phyloP scores from a whole-genome alignment of 2,113 vertebrate species.

The Phalacrocorax pelagicus region DNA sequence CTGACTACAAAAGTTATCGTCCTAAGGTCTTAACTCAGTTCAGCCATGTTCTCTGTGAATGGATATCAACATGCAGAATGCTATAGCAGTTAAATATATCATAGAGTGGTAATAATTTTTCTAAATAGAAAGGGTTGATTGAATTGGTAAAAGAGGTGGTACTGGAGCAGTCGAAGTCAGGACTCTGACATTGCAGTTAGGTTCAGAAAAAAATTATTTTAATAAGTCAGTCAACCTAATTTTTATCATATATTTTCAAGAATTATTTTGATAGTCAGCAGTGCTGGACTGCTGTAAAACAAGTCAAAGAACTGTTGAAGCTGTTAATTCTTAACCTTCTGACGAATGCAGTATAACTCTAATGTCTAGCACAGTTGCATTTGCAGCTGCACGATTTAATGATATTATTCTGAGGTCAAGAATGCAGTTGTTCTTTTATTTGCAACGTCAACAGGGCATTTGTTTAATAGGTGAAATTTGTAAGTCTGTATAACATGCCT shows the following conservation, averaged over 20 bases:
- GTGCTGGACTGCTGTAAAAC: background rate
- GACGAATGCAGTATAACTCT: background rate
- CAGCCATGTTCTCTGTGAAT: background rate
- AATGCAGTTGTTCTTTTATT: background rate
- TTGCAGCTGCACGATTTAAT: background rate
- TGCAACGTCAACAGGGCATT: background rate
- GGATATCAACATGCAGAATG: background rate
- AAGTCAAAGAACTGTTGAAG: background rate
- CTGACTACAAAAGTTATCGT: background rate
- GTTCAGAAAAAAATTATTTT: background rate
- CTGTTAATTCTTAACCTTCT: background rate
- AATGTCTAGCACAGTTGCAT: background rate
- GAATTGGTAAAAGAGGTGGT: background rate
- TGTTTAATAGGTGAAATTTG: background rate
- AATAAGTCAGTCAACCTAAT: background rate
- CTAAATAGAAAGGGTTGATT: background rate
- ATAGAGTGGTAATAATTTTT: background rate
- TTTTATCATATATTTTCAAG: background rate
- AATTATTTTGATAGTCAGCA: background rate
- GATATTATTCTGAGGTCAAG: background rate
- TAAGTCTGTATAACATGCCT: background rate
- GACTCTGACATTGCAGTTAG: background rate
- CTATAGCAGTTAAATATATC: background rate
- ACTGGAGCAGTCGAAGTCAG: background rate
- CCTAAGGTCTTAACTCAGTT: background rate